Evolutionary conservation across 2,888 invertebrate genomes (phyloP), one percentile per base, ranked within the genome.

Genomic region (Trissolcus japonicus): DNA sequence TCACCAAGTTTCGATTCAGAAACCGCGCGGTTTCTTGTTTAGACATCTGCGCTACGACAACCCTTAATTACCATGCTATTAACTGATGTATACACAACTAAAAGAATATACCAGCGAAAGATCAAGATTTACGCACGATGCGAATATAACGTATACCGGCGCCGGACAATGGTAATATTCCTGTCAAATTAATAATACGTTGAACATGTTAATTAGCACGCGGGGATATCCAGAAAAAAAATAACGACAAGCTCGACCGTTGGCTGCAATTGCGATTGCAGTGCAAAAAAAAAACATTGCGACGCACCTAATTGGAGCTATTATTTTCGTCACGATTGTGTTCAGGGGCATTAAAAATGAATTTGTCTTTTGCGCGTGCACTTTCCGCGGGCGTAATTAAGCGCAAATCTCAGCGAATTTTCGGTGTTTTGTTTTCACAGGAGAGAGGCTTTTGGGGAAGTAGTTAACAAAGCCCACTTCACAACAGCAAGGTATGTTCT

Each of bases 391-490:
- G 19, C 35, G 66, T 72, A 76, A 76, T 71, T 76, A 71, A 71
- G 67, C 71, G 46, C 7, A 41, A 78, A 78, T 74, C 69, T 53
- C 53, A 17, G 61, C 17, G 50, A 69, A 78, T 78, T 65, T 35
- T 73, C 16, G 53, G 41, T 78, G 74, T 78, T 74, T 73, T 74
- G 69, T 74, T 73, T 74, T 73, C 67, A 51, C 55, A 25, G 56
- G 9, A 4, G 50, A 17, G 11, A 40, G 60, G 77, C 77, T 77
- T 72, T 61, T 59, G 68, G 59, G 71, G 61, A 74, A 74, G 74
- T 78, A 71, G 78, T 78, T 78, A 75, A 67, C 78, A 74, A 78
- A 78, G 74, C 78, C 71, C 74, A 67, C 74, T 78, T 69, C 65
- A 66, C 65, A 71, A 62, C 78, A 71, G 66, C 55, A 66, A 71